Base-by-base conservation (phyloP, 2,888 invertebrate genomes). In the Lomographa bimaculata region DNA sequence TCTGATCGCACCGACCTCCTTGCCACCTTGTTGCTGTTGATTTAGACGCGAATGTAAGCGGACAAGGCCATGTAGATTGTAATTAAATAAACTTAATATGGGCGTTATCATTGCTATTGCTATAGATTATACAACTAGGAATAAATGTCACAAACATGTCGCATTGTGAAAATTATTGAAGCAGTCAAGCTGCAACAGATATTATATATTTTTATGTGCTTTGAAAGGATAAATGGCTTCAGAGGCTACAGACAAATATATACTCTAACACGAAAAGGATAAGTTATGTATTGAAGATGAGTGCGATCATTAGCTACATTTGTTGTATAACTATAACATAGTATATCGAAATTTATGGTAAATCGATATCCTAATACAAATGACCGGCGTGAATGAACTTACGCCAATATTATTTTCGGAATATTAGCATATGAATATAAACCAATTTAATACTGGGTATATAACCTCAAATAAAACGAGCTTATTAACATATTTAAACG, bases 1-100 rank as follows among this genome's bases (percentile, higher is more conserved):
- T 30, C 53, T 44, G 50, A 37, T 42, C 49, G 47, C 47, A 46
- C 28, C 47, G 41, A 27, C 46, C 42, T 41, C 32, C 37, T 14
- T 30, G 27, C 42, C 54, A 54, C 55, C 56, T 50, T 45, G 51
- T 54, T 35, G 20, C 42, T 16, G 35, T 42, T 34, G 33, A 32
- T 20, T 32, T 38, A 30, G 37, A 46, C 26, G 17, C 18, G 23
- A 37, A 37, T 19, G 20, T 41, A 25, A 29, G 8, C 20, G 19
- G 16, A 30, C 36, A 37, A 27, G 30, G 35, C 20, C 30, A 18
- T 7, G 5, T 32, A 36, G 11, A 18, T 32, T 39, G 7, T 8
- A 14, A 16, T 30, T 26, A 27, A 14, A 16, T 30, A 30, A 27
- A 32, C n/a, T 23, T 23, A 7, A 40, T 27, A 11, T 18, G 11